Conservation (phyloP, 1,140 invertebrate species). For the Bombus affinis region DNA sequence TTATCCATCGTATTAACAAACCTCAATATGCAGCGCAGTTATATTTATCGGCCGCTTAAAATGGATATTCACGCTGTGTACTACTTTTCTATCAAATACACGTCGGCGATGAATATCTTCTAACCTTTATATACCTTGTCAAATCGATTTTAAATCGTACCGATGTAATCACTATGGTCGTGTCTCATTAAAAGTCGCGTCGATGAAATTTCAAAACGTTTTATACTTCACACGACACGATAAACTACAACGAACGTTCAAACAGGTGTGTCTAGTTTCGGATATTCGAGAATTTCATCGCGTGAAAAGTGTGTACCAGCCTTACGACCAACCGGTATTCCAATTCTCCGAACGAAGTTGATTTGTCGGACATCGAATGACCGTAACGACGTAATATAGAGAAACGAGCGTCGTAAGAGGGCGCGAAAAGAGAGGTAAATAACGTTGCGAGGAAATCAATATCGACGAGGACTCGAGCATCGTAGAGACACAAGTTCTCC, state of each 20-base stretch:
- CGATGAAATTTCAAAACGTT: not conserved
- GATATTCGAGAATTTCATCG: not conserved
- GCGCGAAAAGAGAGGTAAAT: slow-evolving; percentile 67
- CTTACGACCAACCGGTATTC: not conserved
- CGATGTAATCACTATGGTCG: no score
- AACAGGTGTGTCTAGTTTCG: not conserved
- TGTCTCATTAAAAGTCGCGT: no score
- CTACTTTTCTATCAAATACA: no score
- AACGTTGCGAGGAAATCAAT: slow-evolving; percentile 76
- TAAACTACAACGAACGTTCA: not conserved
- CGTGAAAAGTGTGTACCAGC: not conserved
- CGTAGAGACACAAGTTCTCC: slow-evolving; percentile 74
- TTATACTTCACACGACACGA: not conserved
- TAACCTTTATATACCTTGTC: no score
- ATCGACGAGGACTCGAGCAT: slow-evolving; percentile 70
- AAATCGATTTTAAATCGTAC: no score
- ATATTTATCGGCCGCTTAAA: no score
- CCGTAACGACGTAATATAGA: slow-evolving; percentile 57
- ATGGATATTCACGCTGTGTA: no score
- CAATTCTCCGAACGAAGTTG: not conserved
- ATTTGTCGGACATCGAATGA: slow-evolving; percentile 55
- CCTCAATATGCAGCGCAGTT: no score
- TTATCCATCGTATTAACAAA: no score
- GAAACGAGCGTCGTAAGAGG: slow-evolving; percentile 28
- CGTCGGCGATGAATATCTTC: no score